These are phyloP conservation scores for Sphaeramia orbicularis DNA, from an alignment of 2,797 vertebrate species.

Conservation along the genomic window DNA sequence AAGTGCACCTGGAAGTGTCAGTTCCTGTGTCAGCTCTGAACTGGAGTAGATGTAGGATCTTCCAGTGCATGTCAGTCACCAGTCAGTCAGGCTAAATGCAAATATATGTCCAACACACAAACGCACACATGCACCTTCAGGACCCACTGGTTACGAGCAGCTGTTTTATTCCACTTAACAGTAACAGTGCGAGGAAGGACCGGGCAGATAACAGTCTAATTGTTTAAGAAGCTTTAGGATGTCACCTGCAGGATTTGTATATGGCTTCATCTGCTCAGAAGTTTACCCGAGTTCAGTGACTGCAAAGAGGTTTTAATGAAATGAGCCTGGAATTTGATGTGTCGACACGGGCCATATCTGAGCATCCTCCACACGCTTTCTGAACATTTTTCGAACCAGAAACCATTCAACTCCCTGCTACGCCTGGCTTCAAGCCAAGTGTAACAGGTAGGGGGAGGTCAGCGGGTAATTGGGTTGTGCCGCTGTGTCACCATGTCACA, in stretches of 20 bases:
- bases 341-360: constrained; percentile 10
- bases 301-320: constrained; percentile 28
- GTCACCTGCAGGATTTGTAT: constrained; percentile 19
- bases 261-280: constrained; percentile 44
- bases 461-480: too few relatives aligned
- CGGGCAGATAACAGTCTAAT: constrained; percentile 38
- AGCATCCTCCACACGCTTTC: not conserved
- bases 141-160: not conserved
- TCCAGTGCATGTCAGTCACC: too few relatives aligned
- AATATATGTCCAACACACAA: too few relatives aligned
- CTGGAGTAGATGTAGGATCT: too few relatives aligned
- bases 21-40: too few relatives aligned
- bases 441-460: too few relatives aligned
- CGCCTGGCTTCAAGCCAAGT: not conserved
- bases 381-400: not conserved
- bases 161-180: not conserved
- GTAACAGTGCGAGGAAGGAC: constrained; percentile 1
- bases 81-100: too few relatives aligned
- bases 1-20: too few relatives aligned
- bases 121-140: too few relatives aligned
- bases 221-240: constrained; percentile 58
- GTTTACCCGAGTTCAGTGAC: constrained; percentile 54
- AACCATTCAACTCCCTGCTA: not conserved
- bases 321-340: constrained; percentile 24
- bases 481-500: not conserved